A percentile compares a stretch with the other conserved stretches of the same genome.
Evolutionary conservation across 1,140 invertebrate genomes (phyloP).

Genomic region (Epicauta chinensis): DNA sequence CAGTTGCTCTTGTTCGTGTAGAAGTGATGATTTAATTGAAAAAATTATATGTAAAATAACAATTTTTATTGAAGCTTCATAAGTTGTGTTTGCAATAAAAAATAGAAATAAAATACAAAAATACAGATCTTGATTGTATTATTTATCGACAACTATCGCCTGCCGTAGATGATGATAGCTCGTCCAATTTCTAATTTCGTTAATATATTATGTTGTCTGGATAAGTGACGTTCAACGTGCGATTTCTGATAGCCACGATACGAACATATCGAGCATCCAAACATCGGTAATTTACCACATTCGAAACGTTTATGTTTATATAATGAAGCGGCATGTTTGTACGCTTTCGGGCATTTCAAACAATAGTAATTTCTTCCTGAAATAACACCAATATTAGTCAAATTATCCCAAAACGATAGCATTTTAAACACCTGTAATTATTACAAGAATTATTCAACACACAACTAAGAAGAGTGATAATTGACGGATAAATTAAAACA

Average conservation of each 20-base stretch:
- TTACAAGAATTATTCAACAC: too few species aligned
- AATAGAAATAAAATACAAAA: too few species aligned
- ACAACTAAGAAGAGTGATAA: too few species aligned
- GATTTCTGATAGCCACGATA: constrained; percentile 12
- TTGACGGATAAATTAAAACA: too few species aligned
- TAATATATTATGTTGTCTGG: not conserved
- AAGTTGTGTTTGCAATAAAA: too few species aligned
- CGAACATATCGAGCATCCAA: constrained; percentile 19
- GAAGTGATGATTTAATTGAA: too few species aligned
- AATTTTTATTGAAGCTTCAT: too few species aligned
- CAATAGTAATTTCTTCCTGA: constrained; percentile 43
- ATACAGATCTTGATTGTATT: too few species aligned
- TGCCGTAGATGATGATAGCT: constrained; percentile 8
- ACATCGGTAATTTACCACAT: constrained; percentile 46
- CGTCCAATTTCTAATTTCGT: not conserved
- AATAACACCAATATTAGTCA: constrained; percentile 4
- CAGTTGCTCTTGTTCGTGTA: too few species aligned
- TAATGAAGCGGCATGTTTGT: constrained; percentile 49
- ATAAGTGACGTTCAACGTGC: constrained; percentile 17
- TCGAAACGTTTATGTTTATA: constrained; percentile 42
- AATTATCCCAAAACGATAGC: not conserved
- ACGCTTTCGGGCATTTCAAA: constrained; percentile 51
- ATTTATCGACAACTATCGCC: not conserved
- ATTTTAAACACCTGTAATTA: not conserved
- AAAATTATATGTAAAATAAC: too few species aligned